A percentile compares a stretch with the other conserved stretches of the same genome.
Evolutionary conservation across 2,888 invertebrate species (phyloP).

Genomic region (Anoncus sp.): DNA sequence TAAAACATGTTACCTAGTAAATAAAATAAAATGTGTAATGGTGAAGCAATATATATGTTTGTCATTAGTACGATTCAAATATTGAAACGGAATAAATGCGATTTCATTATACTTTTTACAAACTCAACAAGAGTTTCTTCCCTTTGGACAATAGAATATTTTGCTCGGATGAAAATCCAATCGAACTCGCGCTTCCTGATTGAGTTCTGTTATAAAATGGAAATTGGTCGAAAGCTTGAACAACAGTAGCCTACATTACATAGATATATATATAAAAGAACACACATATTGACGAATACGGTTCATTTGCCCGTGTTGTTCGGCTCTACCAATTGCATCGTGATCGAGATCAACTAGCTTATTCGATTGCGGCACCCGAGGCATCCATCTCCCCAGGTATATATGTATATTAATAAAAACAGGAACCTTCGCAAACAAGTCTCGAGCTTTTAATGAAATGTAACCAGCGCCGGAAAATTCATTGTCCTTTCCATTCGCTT

Average conservation of each 20-base stretch:
- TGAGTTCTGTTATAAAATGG: slow-evolving; percentile 16
- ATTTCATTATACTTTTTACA: no score
- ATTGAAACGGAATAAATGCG: neutral
- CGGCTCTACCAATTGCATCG: slow-evolving; percentile 1
- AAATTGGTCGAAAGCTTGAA: slow-evolving; percentile 22
- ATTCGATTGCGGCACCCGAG: slow-evolving; percentile 17
- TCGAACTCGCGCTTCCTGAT: neutral
- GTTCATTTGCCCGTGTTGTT: slow-evolving; percentile 8
- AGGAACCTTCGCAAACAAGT: neutral
- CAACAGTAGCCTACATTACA: neutral
- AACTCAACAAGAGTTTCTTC: neutral
- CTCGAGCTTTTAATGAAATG: slow-evolving; percentile 23
- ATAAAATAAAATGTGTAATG: neutral
- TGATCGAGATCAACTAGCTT: slow-evolving; percentile 9
- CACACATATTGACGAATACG: neutral
- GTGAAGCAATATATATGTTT: neutral
- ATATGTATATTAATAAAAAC: neutral
- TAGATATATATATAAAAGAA: neutral
- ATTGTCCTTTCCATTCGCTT: slow-evolving; percentile 24
- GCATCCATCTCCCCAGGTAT: neutral
- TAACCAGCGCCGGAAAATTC: slow-evolving; percentile 37
- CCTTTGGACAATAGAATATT: neutral
- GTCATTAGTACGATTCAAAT: neutral
- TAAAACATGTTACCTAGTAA: neutral
- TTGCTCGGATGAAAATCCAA: neutral